These are phyloP conservation scores for Limonius californicus DNA, from an alignment of 1,140 invertebrate species.

Conservation along the genomic window DNA sequence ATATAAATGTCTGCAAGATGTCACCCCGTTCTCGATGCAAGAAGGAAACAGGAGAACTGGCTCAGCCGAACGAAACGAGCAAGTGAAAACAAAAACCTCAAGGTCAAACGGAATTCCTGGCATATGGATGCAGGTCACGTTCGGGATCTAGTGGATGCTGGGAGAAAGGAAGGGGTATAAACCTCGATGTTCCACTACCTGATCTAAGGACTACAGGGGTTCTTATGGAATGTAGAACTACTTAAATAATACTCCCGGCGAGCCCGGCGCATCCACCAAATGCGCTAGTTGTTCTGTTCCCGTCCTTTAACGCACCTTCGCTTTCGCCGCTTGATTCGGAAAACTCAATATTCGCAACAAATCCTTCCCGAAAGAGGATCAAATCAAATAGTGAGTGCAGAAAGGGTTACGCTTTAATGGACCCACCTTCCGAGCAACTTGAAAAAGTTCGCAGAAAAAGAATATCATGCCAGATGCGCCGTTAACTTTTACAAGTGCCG, in stretches of 20 bases:
- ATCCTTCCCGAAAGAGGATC: background rate
- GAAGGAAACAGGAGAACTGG: constrained; percentile 21
- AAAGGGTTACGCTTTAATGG: background rate
- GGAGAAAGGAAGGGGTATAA: constrained; percentile 6
- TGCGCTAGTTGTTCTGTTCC: background rate
- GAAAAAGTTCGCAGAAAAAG: too few species aligned
- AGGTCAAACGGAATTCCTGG: constrained; percentile 3
- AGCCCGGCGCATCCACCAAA: background rate
- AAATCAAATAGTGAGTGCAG: background rate
- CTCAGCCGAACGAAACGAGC: constrained; percentile 16
- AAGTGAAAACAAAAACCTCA: constrained; percentile 18
- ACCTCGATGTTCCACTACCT: constrained; percentile 23
- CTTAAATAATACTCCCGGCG: background rate
- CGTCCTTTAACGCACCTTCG: background rate
- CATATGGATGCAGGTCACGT: constrained; percentile 23
- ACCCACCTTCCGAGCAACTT: background rate
- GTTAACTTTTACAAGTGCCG: constrained; percentile 27
- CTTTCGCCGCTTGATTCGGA: background rate
- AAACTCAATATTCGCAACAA: background rate
- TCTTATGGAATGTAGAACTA: constrained; percentile 4
- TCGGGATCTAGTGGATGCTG: constrained; percentile 22
- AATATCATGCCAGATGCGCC: background rate
- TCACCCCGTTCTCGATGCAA: constrained; percentile 27
- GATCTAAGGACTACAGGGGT: constrained; percentile 21
- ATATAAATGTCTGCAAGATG: constrained; percentile 31